Evolutionary conservation across 2,888 invertebrate species (phyloP).

Genomic region (Dioctria linearis): DNA sequence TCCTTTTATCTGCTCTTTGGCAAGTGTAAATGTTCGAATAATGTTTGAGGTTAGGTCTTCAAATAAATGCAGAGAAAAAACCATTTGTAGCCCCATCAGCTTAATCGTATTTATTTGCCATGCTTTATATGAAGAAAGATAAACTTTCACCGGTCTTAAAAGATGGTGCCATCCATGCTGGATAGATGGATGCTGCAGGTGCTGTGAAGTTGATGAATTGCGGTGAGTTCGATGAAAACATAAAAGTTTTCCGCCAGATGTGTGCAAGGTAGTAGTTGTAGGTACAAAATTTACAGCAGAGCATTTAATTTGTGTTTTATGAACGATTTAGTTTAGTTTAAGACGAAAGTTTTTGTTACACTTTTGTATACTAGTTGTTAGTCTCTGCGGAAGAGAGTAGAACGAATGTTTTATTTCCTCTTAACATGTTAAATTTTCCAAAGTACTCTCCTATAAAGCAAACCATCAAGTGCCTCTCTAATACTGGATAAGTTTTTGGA

Average conservation of each 20-base stretch:
- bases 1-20: constrained; percentile 46
- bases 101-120: constrained; percentile 33
- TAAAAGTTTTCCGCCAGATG: neutral
- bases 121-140: constrained; percentile 5
- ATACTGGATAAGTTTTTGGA: too few species aligned
- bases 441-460: too few species aligned
- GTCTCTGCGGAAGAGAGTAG: too few species aligned
- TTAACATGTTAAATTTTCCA: too few species aligned
- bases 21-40: constrained; percentile 51
- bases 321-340: too few species aligned
- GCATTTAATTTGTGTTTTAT: too few species aligned
- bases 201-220: constrained; percentile 25
- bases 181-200: neutral
- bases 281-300: too few species aligned
- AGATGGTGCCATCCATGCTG: neutral
- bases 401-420: too few species aligned
- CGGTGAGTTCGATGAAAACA: constrained; percentile 31
- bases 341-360: too few species aligned
- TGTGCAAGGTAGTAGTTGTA: too few species aligned
- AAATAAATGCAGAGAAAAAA: neutral
- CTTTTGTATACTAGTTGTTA: too few species aligned
- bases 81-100: constrained; percentile 35
- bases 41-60: constrained; percentile 24
- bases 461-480: too few species aligned
- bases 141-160: constrained; percentile 27